A percentile compares a stretch with the other conserved stretches of the same genome.
Evolutionary conservation across 2,888 invertebrate genomes (phyloP).

Genomic region (Ectemnius lituratus): DNA sequence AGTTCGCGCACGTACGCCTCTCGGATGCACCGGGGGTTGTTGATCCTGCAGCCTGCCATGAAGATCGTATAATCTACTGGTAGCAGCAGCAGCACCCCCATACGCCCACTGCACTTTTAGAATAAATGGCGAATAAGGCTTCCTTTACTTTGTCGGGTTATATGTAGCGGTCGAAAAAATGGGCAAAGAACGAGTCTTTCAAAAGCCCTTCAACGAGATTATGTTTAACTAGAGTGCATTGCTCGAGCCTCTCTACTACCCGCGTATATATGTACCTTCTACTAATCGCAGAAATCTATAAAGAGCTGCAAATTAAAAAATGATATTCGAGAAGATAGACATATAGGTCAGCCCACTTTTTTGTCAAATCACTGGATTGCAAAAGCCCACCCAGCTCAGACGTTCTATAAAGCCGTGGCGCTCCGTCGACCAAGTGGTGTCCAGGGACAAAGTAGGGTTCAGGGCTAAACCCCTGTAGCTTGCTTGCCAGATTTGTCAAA

Average conservation of each 20-base stretch:
- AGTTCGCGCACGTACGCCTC: conserved; percentile 19
- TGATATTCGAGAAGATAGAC: no score
- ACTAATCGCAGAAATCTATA: background rate
- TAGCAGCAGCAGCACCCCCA: background rate
- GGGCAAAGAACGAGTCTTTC: conserved; percentile 27
- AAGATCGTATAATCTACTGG: conserved; percentile 17
- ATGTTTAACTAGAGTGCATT: conserved; percentile 17
- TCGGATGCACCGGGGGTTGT: conserved; percentile 49
- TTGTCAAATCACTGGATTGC: no score
- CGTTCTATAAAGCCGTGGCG: no score
- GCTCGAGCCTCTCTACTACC: background rate
- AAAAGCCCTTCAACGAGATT: conserved; percentile 29
- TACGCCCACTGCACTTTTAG: background rate
- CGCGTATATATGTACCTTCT: conserved; percentile 6
- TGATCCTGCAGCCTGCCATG: conserved; percentile 44
- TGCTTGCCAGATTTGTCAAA: conserved; percentile 7
- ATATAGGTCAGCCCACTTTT: no score
- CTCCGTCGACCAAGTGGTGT: no score
- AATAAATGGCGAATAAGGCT: conserved; percentile 21
- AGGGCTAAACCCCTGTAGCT: no score
- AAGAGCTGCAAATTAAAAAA: background rate
- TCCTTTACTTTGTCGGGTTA: conserved; percentile 14
- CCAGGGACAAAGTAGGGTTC: no score
- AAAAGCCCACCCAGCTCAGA: no score
- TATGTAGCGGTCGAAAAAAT: conserved; percentile 10